These are phyloP conservation scores for Diphyllodes magnificus DNA, from an alignment of 2,113 vertebrate species.

Conservation along the genomic window DNA sequence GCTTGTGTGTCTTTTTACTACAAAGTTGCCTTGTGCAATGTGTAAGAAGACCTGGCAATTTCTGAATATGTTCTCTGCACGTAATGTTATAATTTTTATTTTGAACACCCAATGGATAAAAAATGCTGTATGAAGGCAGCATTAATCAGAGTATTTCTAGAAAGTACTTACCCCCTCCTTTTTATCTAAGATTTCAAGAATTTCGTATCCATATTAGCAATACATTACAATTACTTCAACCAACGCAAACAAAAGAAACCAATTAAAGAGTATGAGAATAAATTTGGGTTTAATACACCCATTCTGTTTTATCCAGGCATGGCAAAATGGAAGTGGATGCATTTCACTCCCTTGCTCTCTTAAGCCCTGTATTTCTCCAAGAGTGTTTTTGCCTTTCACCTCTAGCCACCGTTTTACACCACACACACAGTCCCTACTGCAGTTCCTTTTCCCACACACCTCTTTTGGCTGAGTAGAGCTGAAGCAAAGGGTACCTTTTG, in stretches of 20 bases:
- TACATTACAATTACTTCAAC: background rate
- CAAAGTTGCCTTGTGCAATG: background rate
- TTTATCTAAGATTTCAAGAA: background rate
- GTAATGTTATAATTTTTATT: background rate
- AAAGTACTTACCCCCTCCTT: fast-evolving
- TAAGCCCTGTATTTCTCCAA: background rate
- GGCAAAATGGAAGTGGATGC: background rate
- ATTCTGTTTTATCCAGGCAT: background rate
- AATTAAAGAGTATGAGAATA: background rate
- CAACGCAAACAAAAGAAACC: background rate
- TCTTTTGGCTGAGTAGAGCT: background rate
- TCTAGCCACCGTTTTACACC: background rate
- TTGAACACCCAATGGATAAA: background rate
- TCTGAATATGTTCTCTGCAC: background rate
- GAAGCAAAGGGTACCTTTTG: background rate
- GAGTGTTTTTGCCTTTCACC: background rate
- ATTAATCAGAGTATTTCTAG: background rate
- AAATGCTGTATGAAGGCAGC: background rate
- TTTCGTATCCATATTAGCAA: background rate
- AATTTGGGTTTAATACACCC: background rate
- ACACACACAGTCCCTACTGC: background rate
- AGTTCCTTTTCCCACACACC: background rate
- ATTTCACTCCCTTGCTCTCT: background rate
- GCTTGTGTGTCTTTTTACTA: background rate
- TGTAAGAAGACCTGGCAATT: background rate